A percentile compares a stretch with the other conserved stretches of the same genome.
phyloP scores from a whole-genome alignment of 2,797 vertebrate genomes.

The Aythya fuligula region DNA sequence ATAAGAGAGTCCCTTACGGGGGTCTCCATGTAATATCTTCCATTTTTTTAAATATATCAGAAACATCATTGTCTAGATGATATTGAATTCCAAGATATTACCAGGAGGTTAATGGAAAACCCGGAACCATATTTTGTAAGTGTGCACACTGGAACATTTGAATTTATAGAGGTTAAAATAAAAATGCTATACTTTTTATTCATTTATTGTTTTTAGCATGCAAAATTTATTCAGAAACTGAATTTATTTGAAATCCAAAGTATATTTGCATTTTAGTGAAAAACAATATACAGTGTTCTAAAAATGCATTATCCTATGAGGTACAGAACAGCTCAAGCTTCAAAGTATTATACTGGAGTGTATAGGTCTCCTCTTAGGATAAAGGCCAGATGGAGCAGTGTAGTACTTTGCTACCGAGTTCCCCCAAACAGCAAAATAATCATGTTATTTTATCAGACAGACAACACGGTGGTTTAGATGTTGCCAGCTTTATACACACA shows the following conservation, averaged over 20 bases:
- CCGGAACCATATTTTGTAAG: not conserved
- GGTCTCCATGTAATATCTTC: not conserved
- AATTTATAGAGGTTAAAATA: not conserved
- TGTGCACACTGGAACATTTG: not conserved
- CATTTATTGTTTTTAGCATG: not conserved
- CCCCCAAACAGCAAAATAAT: not conserved
- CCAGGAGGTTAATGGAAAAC: not conserved
- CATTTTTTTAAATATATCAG: not conserved
- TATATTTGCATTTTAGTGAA: not conserved
- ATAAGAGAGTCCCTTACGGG: not conserved
- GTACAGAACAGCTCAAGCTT: not conserved
- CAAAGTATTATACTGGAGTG: not conserved
- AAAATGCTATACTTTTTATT: not conserved
- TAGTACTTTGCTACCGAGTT: not conserved
- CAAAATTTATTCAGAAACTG: not conserved
- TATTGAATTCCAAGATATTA: not conserved
- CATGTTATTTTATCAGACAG: not conserved
- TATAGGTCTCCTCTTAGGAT: not conserved
- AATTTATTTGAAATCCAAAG: not conserved
- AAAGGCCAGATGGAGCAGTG: not conserved
- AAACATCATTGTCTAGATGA: not conserved
- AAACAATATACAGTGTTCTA: not conserved
- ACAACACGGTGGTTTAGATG: not conserved
- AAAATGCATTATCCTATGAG: not conserved
- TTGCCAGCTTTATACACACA: not conserved